A percentile compares a stretch with the other conserved stretches of the same genome.
Conservation (phyloP, 2,113 vertebrate genomes). For the Oostethus manadensis region DNA sequence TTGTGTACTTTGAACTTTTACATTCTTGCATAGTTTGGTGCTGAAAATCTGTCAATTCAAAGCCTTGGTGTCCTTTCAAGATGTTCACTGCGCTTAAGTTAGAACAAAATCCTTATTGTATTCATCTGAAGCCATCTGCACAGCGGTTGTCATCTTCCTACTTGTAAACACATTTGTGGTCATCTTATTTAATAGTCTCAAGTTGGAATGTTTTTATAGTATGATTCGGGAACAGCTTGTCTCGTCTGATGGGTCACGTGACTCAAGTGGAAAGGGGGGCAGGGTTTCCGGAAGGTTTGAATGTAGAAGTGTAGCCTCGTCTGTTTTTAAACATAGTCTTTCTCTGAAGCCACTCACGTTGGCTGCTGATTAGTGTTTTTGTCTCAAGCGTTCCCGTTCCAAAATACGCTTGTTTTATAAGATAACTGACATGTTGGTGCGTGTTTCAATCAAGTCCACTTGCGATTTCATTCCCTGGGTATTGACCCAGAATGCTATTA, state of each 20-base stretch:
- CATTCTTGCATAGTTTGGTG: conserved; percentile 4
- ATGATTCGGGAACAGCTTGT: conserved; percentile 20
- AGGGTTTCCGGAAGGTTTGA: background rate
- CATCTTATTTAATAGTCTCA: background rate
- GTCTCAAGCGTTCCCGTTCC: no score
- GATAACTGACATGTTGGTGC: background rate
- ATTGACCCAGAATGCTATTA: background rate
- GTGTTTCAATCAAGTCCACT: background rate
- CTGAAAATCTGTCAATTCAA: background rate
- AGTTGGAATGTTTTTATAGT: background rate
- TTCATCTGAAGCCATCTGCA: background rate
- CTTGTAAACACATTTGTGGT: background rate
- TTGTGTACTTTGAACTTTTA: background rate
- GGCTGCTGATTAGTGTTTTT: background rate
- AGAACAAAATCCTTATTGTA: background rate
- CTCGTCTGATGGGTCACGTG: conserved; percentile 43
- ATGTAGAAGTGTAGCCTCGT: background rate
- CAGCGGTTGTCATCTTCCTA: background rate
- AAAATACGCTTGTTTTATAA: background rate
- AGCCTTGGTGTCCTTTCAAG: background rate
- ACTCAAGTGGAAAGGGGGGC: conserved; percentile 8
- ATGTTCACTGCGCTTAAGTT: background rate
- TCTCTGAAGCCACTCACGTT: background rate
- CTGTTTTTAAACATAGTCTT: background rate
- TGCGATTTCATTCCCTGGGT: background rate